A percentile compares a stretch with the other conserved stretches of the same genome.
Conservation (phyloP, 2,113 vertebrate species). For the Thamnophis sirtalis region DNA sequence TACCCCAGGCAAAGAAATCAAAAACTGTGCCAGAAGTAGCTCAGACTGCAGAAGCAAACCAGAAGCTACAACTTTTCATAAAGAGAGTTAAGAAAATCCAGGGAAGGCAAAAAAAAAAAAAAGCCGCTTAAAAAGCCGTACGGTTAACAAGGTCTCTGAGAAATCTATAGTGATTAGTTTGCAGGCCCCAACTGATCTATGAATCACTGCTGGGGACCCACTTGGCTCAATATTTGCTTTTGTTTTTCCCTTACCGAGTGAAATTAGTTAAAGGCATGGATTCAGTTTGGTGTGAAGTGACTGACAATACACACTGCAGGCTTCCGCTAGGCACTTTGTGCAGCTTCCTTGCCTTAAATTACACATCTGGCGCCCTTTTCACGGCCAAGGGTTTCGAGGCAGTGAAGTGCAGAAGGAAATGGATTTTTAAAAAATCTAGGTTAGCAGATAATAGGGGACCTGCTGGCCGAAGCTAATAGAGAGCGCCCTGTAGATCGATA, state of each 20-base stretch:
- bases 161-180: background rate
- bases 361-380: background rate
- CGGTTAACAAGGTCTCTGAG: background rate
- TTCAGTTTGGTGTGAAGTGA: constrained; percentile 5
- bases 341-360: constrained; percentile 1
- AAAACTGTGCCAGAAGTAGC: background rate
- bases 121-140: background rate
- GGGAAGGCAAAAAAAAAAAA: background rate
- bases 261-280: background rate
- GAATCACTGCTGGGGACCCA: background rate
- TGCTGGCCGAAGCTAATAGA: constrained; percentile 7
- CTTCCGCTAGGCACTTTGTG: background rate
- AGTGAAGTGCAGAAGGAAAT: background rate
- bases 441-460: constrained; percentile 15
- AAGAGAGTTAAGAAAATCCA: background rate
- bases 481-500: fast-evolving
- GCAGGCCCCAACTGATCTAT: fast-evolving
- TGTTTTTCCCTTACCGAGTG: background rate
- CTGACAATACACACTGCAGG: background rate
- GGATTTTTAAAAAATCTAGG: constrained; percentile 27
- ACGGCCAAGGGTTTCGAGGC: background rate
- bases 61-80: constrained; percentile 24
- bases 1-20: background rate
- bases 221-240: background rate
- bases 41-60: background rate